Evolutionary conservation across 2,888 invertebrate genomes (phyloP).

Genomic region (Chouioia cunea): DNA sequence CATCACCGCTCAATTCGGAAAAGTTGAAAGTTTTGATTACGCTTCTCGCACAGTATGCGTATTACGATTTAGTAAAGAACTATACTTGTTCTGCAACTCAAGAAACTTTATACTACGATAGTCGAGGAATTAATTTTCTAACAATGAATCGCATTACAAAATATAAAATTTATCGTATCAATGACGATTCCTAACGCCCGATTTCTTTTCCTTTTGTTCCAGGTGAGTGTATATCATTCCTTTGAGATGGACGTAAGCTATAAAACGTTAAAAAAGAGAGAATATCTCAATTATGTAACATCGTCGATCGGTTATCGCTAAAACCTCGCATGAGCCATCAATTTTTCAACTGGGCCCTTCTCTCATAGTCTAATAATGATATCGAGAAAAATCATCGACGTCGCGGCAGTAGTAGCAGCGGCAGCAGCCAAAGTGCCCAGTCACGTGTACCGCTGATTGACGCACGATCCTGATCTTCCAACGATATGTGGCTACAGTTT

Average conservation of each 20-base stretch:
- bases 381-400: slow-evolving; percentile 40
- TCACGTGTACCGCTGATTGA: slow-evolving; percentile 28
- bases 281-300: neutral
- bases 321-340: neutral
- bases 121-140: no score
- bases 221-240: slow-evolving; percentile 2
- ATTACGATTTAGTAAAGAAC: neutral
- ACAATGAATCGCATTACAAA: no score
- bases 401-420: neutral
- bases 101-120: no score
- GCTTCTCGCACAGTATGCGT: no score
- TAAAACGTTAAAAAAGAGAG: no score
- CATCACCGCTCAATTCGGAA: no score
- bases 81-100: slow-evolving; percentile 1
- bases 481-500: neutral
- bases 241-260: no score
- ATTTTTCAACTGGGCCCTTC: neutral
- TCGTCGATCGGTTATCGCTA: neutral
- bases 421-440: slow-evolving; percentile 21
- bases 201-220: neutral
- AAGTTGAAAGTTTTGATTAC: no score
- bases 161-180: no score
- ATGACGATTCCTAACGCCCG: neutral
- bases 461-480: slow-evolving; percentile 3
- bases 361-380: slow-evolving; percentile 31